Evolutionary conservation across 64 coral and sea anemone genomes (phyloP).

Genomic region (Astreopora myriophthalma): DNA sequence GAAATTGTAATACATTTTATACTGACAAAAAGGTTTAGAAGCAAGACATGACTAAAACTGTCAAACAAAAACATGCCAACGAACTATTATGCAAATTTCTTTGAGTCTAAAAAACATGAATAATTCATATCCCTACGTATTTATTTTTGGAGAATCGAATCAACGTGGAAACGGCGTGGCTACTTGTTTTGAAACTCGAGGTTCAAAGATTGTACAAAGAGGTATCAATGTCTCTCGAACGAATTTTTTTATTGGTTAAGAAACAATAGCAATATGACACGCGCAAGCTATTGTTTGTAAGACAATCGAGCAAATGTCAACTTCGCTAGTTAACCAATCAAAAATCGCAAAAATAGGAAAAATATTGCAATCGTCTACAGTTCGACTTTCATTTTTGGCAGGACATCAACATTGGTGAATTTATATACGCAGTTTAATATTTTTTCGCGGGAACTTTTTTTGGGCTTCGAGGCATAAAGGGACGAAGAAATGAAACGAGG

Average conservation of each 20-base stretch:
- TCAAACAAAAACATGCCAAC: neutral
- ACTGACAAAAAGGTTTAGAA: neutral
- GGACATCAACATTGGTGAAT: slow-evolving; percentile 53
- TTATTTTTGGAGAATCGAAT: neutral
- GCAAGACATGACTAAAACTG: neutral
- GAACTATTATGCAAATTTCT: slow-evolving; percentile 9
- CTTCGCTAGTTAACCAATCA: slow-evolving; percentile 46
- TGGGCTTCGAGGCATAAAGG: neutral
- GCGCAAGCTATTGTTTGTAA: slow-evolving; percentile 25
- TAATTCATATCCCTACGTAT: neutral
- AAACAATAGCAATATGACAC: neutral
- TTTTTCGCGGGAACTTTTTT: slow-evolving; percentile 79
- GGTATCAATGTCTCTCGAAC: neutral
- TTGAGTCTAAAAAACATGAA: neutral
- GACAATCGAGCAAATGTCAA: slow-evolving; percentile 29
- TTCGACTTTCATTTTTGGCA: slow-evolving; percentile 44
- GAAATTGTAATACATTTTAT: too few relatives aligned
- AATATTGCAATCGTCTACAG: slow-evolving; percentile 50
- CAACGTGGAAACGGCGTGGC: slow-evolving; percentile 21
- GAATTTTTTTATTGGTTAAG: neutral
- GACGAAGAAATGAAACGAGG: neutral
- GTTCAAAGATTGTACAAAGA: slow-evolving; percentile 7
- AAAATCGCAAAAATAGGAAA: slow-evolving; percentile 30
- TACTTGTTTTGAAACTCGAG: slow-evolving; percentile 41
- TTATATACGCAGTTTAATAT: slow-evolving; percentile 77